Base-by-base conservation (phyloP, 2,888 invertebrate genomes). In the Brachycybe producta region DNA sequence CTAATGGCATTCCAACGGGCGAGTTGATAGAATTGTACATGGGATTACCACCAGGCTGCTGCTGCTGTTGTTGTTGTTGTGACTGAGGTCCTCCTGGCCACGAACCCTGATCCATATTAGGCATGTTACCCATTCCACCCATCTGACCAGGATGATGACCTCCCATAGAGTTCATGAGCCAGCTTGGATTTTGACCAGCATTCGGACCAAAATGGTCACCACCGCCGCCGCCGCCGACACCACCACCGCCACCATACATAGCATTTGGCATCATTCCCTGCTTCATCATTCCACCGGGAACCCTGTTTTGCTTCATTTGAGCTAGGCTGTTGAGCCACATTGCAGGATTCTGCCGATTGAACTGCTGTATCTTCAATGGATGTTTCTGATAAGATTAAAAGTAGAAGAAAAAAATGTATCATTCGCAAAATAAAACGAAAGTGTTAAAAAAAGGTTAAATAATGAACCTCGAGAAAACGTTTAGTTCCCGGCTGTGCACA, bases 401-500 rank as follows among this genome's bases (percentile, higher is more conserved):
- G 13, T n/a, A n/a, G n/a, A n/a, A n/a, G n/a, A n/a, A n/a, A n/a
- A n/a, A n/a, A n/a, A n/a, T n/a, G n/a, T n/a, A n/a, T n/a, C 11
- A n/a, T 32, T n/a, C n/a, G 40, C 19, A 7, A 19, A 23, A 39
- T 8, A n/a, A 47, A 24, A 42, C 11, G 32, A 24, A 42, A 23
- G 2, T 2, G 15, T 2, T 26, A 5, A 26, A 24, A 26, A 13
- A 13, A 27, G 26, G 23, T 7, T 21, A 47, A 21, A 2, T 32
- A 44, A 58, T 62, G 58, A 67, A 84, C 84, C 77, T 94, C 92
- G 48, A 95, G 73, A 71, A 88, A 90, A 64, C 87, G 86, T 70
- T 91, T 92, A 43, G 94, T 95, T 57, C 83, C 83, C 1, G 92
- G 91, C 67, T 94, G 91, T 26, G 91, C 85, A 73, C 90, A 88